Evolutionary conservation across 2,113 vertebrate genomes (phyloP).

Genomic region (Epinephelus moara): DNA sequence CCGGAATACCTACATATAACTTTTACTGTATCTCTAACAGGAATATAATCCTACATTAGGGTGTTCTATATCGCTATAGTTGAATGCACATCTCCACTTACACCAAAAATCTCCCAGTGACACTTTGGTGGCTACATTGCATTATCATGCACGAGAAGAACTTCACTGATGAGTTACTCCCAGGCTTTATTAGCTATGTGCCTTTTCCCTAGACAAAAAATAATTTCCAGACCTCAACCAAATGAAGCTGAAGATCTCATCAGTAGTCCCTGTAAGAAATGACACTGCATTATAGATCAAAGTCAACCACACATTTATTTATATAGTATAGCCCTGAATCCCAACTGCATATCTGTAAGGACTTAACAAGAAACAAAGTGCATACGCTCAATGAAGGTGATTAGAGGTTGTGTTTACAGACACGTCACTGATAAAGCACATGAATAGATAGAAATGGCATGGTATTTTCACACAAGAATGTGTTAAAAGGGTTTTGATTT

Average conservation of each 20-base stretch:
- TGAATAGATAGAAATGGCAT: neutral
- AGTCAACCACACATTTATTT: slow-evolving; percentile 34
- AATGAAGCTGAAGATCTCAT: slow-evolving; percentile 69
- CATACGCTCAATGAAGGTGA: slow-evolving; percentile 4
- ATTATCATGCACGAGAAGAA: slow-evolving; percentile 47
- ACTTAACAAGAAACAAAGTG: slow-evolving; percentile 19
- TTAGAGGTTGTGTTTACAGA: slow-evolving; percentile 23
- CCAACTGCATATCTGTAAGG: slow-evolving; percentile 1
- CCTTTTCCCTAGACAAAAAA: slow-evolving; percentile 49
- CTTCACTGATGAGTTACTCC: slow-evolving; percentile 54
- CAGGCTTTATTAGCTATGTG: slow-evolving; percentile 55
- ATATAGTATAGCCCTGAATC: slow-evolving; percentile 7
- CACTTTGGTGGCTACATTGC: slow-evolving; percentile 29
- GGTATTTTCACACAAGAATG: neutral
- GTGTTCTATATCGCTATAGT: neutral
- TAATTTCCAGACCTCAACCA: slow-evolving; percentile 49
- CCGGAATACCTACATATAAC: neutral
- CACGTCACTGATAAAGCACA: slow-evolving; percentile 5
- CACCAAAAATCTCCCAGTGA: slow-evolving; percentile 26
- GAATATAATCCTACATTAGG: neutral
- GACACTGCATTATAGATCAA: slow-evolving; percentile 64
- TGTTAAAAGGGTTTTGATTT: neutral
- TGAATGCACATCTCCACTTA: slow-evolving; percentile 14
- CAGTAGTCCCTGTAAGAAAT: slow-evolving; percentile 46
- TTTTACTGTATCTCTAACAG: neutral